Evolutionary conservation across 2,888 invertebrate species (phyloP).

Genomic region (Metalampra italica): DNA sequence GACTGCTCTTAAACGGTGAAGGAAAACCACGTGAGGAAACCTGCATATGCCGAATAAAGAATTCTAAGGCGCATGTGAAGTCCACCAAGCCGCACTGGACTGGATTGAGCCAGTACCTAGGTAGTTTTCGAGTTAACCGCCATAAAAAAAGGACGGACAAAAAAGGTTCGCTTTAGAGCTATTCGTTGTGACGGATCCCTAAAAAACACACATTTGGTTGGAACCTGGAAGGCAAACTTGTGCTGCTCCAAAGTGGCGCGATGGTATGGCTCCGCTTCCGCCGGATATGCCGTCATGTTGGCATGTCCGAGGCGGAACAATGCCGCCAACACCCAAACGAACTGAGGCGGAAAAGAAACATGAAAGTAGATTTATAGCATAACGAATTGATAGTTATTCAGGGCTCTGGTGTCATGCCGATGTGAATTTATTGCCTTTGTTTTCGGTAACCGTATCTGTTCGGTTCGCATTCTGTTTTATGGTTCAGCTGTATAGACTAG

Average conservation of each 20-base stretch:
- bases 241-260: conserved; percentile 1
- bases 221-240: too few relatives aligned
- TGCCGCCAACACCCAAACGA: conserved; percentile 24
- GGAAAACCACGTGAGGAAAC: too few relatives aligned
- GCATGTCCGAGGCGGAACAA: conserved; percentile 14
- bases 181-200: too few relatives aligned
- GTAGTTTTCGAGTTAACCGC: too few relatives aligned
- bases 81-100: too few relatives aligned
- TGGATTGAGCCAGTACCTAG: too few relatives aligned
- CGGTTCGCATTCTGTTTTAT: neutral
- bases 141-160: too few relatives aligned
- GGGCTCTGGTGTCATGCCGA: conserved; percentile 9
- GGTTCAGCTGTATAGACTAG: neutral
- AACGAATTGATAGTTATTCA: conserved; percentile 12
- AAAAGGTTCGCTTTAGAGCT: too few relatives aligned
- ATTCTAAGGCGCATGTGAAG: too few relatives aligned
- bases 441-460: conserved; percentile 6
- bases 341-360: conserved; percentile 22
- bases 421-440: conserved; percentile 15
- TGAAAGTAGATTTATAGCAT: conserved; percentile 8
- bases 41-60: too few relatives aligned
- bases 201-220: too few relatives aligned
- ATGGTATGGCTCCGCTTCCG: conserved; percentile 10
- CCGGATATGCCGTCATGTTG: conserved; percentile 11
- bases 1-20: too few relatives aligned